A percentile compares a stretch with the other conserved stretches of the same genome.
phyloP scores from a whole-genome alignment of 2,888 invertebrate genomes.

The Cryptocephalus moraei region DNA sequence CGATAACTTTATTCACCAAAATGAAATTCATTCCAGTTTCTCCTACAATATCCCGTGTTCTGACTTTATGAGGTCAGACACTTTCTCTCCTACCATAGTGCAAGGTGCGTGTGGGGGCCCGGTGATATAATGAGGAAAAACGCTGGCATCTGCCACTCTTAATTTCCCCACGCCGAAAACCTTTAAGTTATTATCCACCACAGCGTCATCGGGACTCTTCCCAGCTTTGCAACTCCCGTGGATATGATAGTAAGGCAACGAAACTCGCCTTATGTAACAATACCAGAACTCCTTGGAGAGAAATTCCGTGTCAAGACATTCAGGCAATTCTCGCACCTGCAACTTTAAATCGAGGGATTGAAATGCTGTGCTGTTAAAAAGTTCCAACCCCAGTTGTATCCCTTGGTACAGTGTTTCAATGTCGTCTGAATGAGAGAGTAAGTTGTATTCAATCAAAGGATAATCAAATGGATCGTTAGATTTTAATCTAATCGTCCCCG shows the following conservation, averaged over 20 bases:
- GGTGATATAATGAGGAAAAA: slow-evolving; percentile 39
- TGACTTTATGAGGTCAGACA: background rate
- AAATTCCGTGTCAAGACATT: slow-evolving; percentile 34
- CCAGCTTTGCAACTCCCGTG: slow-evolving; percentile 44
- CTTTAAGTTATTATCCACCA: slow-evolving; percentile 49
- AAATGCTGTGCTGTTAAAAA: slow-evolving; percentile 43
- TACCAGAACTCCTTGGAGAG: slow-evolving; percentile 54
- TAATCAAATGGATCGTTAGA: slow-evolving; percentile 13
- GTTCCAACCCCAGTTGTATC: slow-evolving; percentile 30
- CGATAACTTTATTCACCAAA: background rate
- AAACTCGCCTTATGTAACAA: slow-evolving; percentile 40
- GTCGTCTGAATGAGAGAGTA: slow-evolving; percentile 44
- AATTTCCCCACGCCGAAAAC: slow-evolving; percentile 48
- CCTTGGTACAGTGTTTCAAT: slow-evolving; percentile 45
- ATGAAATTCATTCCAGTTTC: background rate
- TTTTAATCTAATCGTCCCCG: slow-evolving; percentile 49
- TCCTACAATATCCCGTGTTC: too few relatives aligned
- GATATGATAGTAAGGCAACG: slow-evolving; percentile 45
- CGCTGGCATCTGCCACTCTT: slow-evolving; percentile 54
- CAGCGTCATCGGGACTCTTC: slow-evolving; percentile 42
- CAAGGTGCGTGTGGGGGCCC: background rate
- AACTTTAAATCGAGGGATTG: slow-evolving; percentile 39
- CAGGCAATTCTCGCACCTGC: slow-evolving; percentile 11
- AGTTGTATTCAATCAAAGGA: slow-evolving; percentile 57
- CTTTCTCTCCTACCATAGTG: slow-evolving; percentile 1